These are phyloP conservation scores for Pristionchus japonicus DNA, from an alignment of 2,888 invertebrate species.

Conservation along the genomic window DNA sequence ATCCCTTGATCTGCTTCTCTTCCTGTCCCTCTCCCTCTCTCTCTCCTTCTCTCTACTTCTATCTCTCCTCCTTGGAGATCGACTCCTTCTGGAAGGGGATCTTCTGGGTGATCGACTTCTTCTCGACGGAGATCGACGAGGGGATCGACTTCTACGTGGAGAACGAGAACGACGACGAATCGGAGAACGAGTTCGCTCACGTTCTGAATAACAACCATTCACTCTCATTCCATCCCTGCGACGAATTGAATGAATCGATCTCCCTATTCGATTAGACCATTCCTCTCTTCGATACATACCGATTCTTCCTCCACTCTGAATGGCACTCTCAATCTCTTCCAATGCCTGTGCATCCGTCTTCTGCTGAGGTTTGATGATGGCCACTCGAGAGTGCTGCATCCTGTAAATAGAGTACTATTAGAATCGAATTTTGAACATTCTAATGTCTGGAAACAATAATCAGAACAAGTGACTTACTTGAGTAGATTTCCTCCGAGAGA, in stretches of 20 bases:
- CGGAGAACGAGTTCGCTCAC: constrained; percentile 30
- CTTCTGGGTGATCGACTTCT: constrained; percentile 38
- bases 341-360: constrained; percentile 96
- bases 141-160: constrained; percentile 35
- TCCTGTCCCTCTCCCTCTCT: constrained; percentile 48
- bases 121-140: neutral
- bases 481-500: constrained; percentile 29
- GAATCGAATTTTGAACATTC: neutral
- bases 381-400: constrained; percentile 91
- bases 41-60: constrained; percentile 1
- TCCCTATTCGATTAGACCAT: neutral
- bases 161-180: constrained; percentile 36
- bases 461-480: neutral
- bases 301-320: constrained; percentile 80
- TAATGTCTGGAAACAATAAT: neutral
- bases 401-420: constrained; percentile 70
- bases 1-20: constrained; percentile 49
- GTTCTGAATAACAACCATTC: neutral
- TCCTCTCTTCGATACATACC: neutral
- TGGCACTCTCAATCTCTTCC: constrained; percentile 94
- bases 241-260: neutral
- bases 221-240: neutral
- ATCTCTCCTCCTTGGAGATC: constrained; percentile 34
- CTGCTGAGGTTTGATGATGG: constrained; percentile 89
- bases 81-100: constrained; percentile 16